A percentile compares a stretch with the other conserved stretches of the same genome.
phyloP scores from a whole-genome alignment of 2,888 invertebrate species.

The Beris morrisii region DNA sequence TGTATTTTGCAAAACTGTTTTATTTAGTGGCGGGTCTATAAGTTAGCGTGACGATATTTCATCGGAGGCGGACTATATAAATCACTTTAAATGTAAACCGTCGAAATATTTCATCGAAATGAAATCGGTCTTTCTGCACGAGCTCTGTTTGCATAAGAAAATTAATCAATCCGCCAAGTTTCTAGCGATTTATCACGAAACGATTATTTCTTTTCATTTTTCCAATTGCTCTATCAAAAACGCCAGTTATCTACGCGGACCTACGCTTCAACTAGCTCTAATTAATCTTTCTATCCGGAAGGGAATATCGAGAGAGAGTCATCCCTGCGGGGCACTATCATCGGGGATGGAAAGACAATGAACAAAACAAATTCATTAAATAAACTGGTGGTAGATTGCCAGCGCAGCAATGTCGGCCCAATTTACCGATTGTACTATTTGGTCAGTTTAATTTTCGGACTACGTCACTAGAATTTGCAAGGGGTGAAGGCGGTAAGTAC shows the following conservation, averaged over 20 bases:
- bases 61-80: constrained; percentile 17
- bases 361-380: not conserved
- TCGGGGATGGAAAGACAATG: not conserved
- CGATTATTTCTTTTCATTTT: constrained; percentile 4
- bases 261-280: constrained; percentile 16
- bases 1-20: no score
- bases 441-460: no score
- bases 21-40: no score
- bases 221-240: constrained; percentile 15
- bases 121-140: constrained; percentile 16
- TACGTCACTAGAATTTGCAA: no score
- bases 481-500: no score
- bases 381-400: no score
- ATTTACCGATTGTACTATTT: no score
- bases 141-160: constrained; percentile 23
- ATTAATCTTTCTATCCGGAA: constrained; percentile 17
- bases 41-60: constrained; percentile 26
- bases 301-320: constrained; percentile 7
- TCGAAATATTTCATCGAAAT: constrained; percentile 30
- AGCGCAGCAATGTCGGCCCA: no score
- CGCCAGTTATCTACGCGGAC: constrained; percentile 7
- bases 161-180: constrained; percentile 24
- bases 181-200: constrained; percentile 23
- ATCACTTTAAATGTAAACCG: constrained; percentile 23
- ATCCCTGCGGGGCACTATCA: not conserved